Evolutionary conservation across 2,113 vertebrate species (phyloP).

Genomic region (Copsychus sechellarum): DNA sequence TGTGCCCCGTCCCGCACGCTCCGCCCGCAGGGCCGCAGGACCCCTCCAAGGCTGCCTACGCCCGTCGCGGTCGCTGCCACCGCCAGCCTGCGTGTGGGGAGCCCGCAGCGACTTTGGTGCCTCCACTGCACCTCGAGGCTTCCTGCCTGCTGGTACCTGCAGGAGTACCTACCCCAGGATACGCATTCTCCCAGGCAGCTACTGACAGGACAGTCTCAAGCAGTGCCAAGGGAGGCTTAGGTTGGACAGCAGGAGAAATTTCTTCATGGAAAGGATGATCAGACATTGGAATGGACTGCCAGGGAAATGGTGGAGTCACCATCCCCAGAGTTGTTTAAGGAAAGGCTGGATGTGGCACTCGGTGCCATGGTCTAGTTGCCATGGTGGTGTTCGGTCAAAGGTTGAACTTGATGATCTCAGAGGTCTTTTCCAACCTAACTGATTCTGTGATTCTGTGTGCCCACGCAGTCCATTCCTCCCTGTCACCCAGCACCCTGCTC

Average conservation of each 20-base stretch:
- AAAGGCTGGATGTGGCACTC: neutral
- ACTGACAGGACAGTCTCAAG: neutral
- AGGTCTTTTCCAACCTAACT: neutral
- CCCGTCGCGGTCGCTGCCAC: neutral
- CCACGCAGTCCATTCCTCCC: fast-evolving
- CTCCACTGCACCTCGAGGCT: neutral
- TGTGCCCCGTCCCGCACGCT: neutral
- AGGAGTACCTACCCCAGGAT: neutral
- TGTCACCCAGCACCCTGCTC: neutral
- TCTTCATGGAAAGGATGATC: neutral
- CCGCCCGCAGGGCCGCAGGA: neutral
- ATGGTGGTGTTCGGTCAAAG: neutral
- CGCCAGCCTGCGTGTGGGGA: fast-evolving
- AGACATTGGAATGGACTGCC: neutral
- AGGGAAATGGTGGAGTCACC: neutral
- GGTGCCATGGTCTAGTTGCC: neutral
- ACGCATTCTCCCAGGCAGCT: fast-evolving
- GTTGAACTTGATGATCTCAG: neutral
- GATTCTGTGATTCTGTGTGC: neutral
- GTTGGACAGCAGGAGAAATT: neutral
- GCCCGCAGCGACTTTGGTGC: fast-evolving
- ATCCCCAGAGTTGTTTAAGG: neutral
- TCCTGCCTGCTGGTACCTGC: neutral
- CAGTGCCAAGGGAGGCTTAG: neutral
- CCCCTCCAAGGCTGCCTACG: fast-evolving